Base-by-base conservation (phyloP, 1,140 invertebrate genomes). In the Anastrepha ludens region DNA sequence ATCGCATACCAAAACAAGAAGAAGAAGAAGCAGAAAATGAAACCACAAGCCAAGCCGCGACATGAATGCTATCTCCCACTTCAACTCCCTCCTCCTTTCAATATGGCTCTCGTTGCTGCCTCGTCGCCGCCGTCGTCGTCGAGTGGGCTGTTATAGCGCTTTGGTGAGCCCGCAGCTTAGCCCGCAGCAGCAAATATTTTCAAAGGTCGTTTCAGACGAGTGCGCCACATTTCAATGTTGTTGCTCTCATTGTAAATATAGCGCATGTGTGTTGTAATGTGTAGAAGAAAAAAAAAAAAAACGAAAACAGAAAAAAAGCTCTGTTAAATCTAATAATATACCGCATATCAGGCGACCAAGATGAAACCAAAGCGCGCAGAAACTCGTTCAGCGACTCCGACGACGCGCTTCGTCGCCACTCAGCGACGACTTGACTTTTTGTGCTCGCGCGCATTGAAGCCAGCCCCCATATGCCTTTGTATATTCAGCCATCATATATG, bases 141-240 rank as follows among this genome's bases (percentile, higher is more conserved):
- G 9, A 81, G 74, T 81, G 74, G 20, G n/a, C 29, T 67, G 64
- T 39, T 55, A 55, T 11, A 55, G 50, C 50, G 50, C 17, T 62
- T 29, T 20, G 29, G 29, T 81, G 55, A 13, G 41, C 13, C 4
- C 2, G 47, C 47, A 20, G 47, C 41, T 55, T 47, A 78, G 47
- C 44, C 17, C 70, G 55, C 50, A 85, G 85, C 85, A 86, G 86
- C 86, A 70, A 87, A 87, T 87, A 87, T 87, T 87, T 87, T 87
- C 86, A 87, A 87, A 87, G 86, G 86, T 87, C 86, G 86, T 87
- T 87, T 55, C 85, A 62, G 50, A 44, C 41, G 59, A 86, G 59
- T 86, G 59, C 85, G 58, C 85, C 41, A 81, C 74, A 81, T 81
- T 60, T 86, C 85, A 65, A 62, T 65, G 85, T 44, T 65, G 85